Conservation (phyloP, 2,113 vertebrate genomes). For the Cavia aperea region DNA sequence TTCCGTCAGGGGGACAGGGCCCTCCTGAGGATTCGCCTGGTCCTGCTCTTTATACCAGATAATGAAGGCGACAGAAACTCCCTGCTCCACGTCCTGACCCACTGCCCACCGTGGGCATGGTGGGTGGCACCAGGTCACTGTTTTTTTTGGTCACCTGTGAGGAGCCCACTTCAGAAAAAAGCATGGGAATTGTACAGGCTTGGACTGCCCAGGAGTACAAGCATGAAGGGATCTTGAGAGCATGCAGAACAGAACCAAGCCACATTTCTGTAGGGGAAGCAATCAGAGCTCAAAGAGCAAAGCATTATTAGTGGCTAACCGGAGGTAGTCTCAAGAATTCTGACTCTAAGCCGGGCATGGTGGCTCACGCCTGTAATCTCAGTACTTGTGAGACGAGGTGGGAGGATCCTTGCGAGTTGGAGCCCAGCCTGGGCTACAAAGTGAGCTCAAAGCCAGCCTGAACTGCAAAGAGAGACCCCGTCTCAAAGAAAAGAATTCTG, state of each 20-base stretch:
- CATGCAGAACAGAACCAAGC: neutral
- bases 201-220: neutral
- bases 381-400: too few species aligned
- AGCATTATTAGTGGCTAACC: neutral
- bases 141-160: neutral
- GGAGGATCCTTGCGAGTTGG: too few species aligned
- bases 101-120: neutral
- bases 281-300: neutral
- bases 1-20: neutral
- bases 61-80: slow-evolving; percentile 45
- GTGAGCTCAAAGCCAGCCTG: too few species aligned
- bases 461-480: too few species aligned
- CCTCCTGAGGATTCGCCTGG: slow-evolving; percentile 30
- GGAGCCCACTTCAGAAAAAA: neutral
- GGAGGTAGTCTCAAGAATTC: neutral
- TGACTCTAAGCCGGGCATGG: too few species aligned
- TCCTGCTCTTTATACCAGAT: slow-evolving; percentile 28
- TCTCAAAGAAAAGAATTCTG: too few species aligned
- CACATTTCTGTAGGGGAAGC: neutral
- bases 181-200: neutral
- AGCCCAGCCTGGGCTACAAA: too few species aligned
- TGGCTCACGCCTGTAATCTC: too few species aligned
- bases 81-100: neutral
- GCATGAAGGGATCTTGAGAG: neutral
- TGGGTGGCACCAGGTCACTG: neutral